Percentiles rank a stretch among this genome's conserved stretches.
phyloP scores from a whole-genome alignment of 2,888 invertebrate species.

The Agrotis puta region DNA sequence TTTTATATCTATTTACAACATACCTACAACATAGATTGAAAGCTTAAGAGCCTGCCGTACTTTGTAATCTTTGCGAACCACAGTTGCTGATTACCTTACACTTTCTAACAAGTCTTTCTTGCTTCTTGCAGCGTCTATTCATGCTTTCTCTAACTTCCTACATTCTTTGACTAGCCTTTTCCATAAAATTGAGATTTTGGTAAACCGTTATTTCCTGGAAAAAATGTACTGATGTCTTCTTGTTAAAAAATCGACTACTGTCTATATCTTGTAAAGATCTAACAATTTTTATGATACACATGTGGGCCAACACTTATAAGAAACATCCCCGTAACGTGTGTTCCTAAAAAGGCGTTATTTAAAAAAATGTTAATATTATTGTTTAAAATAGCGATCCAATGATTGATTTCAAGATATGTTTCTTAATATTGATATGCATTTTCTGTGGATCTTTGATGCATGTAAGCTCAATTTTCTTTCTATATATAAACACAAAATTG shows the following conservation, averaged over 20 bases:
- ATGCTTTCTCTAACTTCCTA: background rate
- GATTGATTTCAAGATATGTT: conserved; percentile 61
- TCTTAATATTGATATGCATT: conserved; percentile 62
- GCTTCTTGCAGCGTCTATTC: background rate
- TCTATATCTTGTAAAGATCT: background rate
- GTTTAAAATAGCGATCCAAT: conserved; percentile 9
- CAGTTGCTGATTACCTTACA: background rate
- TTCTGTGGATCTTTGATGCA: conserved; percentile 32
- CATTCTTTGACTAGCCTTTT: background rate
- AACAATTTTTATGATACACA: background rate
- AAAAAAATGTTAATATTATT: background rate
- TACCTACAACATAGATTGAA: conserved; percentile 33
- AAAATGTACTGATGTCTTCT: background rate
- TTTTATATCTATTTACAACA: conserved; percentile 36
- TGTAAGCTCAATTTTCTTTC: conserved; percentile 48
- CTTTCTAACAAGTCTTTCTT: background rate
- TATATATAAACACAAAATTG: conserved; percentile 72
- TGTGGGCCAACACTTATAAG: background rate
- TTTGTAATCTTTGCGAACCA: background rate
- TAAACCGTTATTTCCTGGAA: background rate
- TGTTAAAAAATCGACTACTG: background rate
- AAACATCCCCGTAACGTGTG: background rate
- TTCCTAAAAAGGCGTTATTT: background rate
- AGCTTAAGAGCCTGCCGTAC: background rate
- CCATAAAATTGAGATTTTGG: background rate